Conservation (phyloP, 2,888 invertebrate genomes). For the Salpingus planirostris region DNA sequence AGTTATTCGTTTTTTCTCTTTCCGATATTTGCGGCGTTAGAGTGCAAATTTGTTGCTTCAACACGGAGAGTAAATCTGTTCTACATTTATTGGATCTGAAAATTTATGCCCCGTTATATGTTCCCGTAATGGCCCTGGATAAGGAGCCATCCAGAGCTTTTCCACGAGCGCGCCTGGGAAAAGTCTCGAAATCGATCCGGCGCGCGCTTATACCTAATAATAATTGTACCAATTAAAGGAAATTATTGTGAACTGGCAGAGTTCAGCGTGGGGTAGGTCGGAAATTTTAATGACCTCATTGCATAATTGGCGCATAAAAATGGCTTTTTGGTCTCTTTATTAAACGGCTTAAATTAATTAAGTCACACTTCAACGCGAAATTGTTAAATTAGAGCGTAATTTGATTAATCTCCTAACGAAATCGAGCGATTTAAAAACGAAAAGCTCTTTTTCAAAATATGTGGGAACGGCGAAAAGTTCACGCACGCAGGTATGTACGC, state of each 20-base stretch:
- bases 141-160: no score
- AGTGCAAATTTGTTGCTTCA: conserved; percentile 20
- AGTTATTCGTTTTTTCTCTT: background rate
- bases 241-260: no score
- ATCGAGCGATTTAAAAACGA: conserved; percentile 6
- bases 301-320: conserved; percentile 6
- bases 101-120: conserved; percentile 21
- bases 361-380: conserved; percentile 8
- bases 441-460: no score
- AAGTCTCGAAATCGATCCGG: no score
- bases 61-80: conserved; percentile 21
- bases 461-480: conserved; percentile 2
- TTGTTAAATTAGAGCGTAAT: conserved; percentile 11
- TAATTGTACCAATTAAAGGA: no score
- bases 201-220: no score
- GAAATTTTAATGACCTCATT: conserved; percentile 3
- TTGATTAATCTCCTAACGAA: conserved; percentile 11
- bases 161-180: no score
- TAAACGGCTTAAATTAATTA: conserved; percentile 7
- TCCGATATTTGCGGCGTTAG: background rate
- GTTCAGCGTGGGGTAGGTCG: no score
- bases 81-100: conserved; percentile 21
- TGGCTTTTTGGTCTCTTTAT: conserved; percentile 1
- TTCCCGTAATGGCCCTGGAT: conserved; percentile 14
- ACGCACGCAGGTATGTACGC: conserved; percentile 5